Evolutionary conservation across 2,888 invertebrate species (phyloP).

Genomic region (Spialia ferax): DNA sequence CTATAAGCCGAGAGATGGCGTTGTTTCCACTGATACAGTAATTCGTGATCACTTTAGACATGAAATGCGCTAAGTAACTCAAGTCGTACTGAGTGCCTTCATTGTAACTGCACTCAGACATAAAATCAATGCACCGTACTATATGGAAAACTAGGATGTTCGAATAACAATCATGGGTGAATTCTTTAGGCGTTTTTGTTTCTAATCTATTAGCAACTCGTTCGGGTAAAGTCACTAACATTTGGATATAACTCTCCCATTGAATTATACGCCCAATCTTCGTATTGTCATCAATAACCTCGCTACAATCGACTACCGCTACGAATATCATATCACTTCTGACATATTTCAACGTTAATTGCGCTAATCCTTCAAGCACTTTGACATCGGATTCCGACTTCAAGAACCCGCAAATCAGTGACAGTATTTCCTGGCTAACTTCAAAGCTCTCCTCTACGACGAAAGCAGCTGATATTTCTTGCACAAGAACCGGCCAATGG

Average conservation of each 20-base stretch:
- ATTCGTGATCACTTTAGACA: slow-evolving; percentile 88
- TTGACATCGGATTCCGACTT: slow-evolving; percentile 66
- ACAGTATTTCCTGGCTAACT: slow-evolving; percentile 78
- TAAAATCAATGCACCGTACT: slow-evolving; percentile 87
- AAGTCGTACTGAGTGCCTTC: slow-evolving; percentile 65
- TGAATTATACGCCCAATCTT: slow-evolving; percentile 54
- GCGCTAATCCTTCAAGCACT: slow-evolving; percentile 65
- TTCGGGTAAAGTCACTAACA: slow-evolving; percentile 89
- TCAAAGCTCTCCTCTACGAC: slow-evolving; percentile 82
- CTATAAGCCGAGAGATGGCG: slow-evolving; percentile 81
- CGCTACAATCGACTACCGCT: slow-evolving; percentile 71
- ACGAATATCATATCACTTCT: slow-evolving; percentile 87
- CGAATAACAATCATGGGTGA: slow-evolving; percentile 85
- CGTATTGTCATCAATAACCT: slow-evolving; percentile 39
- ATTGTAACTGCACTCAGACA: slow-evolving; percentile 72
- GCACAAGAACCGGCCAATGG: slow-evolving; percentile 86
- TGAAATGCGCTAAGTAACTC: slow-evolving; percentile 81
- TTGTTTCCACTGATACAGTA: slow-evolving; percentile 80
- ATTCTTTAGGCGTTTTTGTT: slow-evolving; percentile 84
- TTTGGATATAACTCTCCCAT: slow-evolving; percentile 87
- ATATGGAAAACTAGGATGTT: slow-evolving; percentile 87
- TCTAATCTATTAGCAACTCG: slow-evolving; percentile 90
- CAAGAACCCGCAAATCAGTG: slow-evolving; percentile 76
- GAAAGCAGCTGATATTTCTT: slow-evolving; percentile 76
- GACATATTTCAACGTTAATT: slow-evolving; percentile 78